Conservation (phyloP, 2,113 vertebrate species). For the Albula goreensis region DNA sequence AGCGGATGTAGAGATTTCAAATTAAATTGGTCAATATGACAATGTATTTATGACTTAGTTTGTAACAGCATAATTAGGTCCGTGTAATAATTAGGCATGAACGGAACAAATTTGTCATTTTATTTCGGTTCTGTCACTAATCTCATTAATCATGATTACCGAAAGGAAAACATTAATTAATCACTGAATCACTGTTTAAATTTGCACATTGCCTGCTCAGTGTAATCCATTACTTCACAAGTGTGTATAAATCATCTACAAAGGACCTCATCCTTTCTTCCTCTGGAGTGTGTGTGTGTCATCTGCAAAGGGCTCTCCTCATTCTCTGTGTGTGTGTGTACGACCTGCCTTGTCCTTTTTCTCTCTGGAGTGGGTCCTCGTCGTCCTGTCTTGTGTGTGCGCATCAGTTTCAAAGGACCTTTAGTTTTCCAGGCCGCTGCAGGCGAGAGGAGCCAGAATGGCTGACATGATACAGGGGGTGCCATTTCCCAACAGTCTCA, state of each 20-base stretch:
- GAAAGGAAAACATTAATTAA: neutral
- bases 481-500: too few relatives aligned
- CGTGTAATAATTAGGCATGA: neutral
- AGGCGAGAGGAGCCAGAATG: too few relatives aligned
- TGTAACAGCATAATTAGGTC: neutral
- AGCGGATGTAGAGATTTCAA: too few relatives aligned
- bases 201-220: neutral
- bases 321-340: neutral
- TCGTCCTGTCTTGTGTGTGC: too few relatives aligned
- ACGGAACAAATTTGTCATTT: neutral
- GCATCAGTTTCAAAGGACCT: too few relatives aligned
- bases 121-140: neutral
- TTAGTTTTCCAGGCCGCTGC: too few relatives aligned
- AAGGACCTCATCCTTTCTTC: neutral
- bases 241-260: neutral
- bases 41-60: neutral
- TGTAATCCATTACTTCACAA: neutral
- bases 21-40: neutral
- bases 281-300: neutral
- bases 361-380: neutral
- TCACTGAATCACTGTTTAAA: neutral
- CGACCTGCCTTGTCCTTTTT: neutral
- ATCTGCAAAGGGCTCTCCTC: neutral
- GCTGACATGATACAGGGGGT: too few relatives aligned
- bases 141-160: neutral